A percentile compares a stretch with the other conserved stretches of the same genome.
Conservation (phyloP, 2,888 invertebrate species). For the Calephelis perditalis region DNA sequence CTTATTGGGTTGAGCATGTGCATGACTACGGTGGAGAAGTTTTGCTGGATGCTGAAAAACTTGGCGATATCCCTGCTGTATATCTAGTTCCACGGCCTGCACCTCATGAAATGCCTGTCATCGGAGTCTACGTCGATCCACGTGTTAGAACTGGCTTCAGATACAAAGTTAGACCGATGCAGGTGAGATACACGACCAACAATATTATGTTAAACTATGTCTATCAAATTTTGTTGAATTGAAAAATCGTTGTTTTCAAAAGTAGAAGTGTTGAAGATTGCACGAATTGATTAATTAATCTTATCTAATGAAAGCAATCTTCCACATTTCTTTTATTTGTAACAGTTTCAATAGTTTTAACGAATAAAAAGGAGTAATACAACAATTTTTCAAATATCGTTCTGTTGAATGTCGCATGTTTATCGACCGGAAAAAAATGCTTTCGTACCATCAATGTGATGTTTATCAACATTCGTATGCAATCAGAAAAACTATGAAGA, state of each 20-base stretch:
- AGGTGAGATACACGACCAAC: constrained; percentile 44
- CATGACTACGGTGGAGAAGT: constrained; percentile 51
- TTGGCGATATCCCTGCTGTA: constrained; percentile 82
- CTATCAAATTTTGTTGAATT: constrained; percentile 43
- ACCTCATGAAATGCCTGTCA: constrained; percentile 81
- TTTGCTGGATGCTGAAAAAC: constrained; percentile 75
- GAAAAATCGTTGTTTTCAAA: constrained; percentile 47
- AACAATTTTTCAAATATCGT: constrained; percentile 35
- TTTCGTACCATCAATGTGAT: constrained; percentile 51
- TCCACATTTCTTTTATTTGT: constrained; percentile 51
- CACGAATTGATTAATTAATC: constrained; percentile 32
- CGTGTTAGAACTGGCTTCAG: constrained; percentile 85
- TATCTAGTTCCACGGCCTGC: constrained; percentile 80
- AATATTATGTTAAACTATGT: constrained; percentile 24
- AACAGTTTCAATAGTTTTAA: constrained; percentile 3
- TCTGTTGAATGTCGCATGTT: constrained; percentile 59
- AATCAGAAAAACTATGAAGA: constrained; percentile 18
- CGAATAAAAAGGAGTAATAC: constrained; percentile 11
- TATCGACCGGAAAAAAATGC: constrained; percentile 51
- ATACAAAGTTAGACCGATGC: constrained; percentile 84
- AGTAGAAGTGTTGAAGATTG: constrained; percentile 65
- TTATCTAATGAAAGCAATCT: constrained; percentile 47
- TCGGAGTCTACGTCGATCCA: constrained; percentile 85
- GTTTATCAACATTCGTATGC: constrained; percentile 14
- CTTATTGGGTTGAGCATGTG: constrained; percentile 48